Evolutionary conservation across 1,140 invertebrate genomes (phyloP).

Genomic region (Drepana arcuata): DNA sequence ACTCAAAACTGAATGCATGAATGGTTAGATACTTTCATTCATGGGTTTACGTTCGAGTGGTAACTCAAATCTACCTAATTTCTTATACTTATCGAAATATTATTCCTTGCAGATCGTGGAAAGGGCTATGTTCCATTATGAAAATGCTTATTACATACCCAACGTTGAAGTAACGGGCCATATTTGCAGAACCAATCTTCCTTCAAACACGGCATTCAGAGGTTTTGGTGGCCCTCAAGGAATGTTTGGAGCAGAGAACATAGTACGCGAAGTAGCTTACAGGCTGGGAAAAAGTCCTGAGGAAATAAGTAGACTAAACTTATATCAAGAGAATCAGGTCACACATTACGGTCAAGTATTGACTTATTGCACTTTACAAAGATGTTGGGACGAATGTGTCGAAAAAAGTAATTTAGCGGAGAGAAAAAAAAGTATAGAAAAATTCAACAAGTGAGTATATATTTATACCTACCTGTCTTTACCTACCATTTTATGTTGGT

Average conservation of each 20-base stretch:
- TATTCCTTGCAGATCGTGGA: slow-evolving; percentile 76
- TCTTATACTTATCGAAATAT: too few relatives aligned
- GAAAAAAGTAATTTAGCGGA: slow-evolving; percentile 78
- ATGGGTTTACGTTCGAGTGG: too few relatives aligned
- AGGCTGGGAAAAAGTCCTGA: slow-evolving; percentile 76
- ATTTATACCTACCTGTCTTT: too few relatives aligned
- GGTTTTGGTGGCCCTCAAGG: slow-evolving; percentile 93
- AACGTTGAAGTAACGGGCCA: slow-evolving; percentile 78
- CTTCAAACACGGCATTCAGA: slow-evolving; percentile 92
- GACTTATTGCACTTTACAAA: slow-evolving; percentile 81
- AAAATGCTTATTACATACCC: slow-evolving; percentile 85
- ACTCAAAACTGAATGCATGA: too few relatives aligned
- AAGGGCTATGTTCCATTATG: slow-evolving; percentile 84
- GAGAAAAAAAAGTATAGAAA: slow-evolving; percentile 74
- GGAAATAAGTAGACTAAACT: slow-evolving; percentile 76
- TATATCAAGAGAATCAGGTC: slow-evolving; percentile 84
- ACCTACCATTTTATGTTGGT: neutral
- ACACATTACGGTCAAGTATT: slow-evolving; percentile 88
- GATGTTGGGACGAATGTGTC: slow-evolving; percentile 89
- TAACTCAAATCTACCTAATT: too few relatives aligned
- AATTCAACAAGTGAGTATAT: slow-evolving; percentile 82
- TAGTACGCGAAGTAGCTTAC: slow-evolving; percentile 83
- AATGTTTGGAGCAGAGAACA: slow-evolving; percentile 87
- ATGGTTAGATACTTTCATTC: too few relatives aligned
- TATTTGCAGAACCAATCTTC: slow-evolving; percentile 87